Percentiles rank a stretch among this genome's conserved stretches.
phyloP scores from a whole-genome alignment of 2,797 vertebrate species.

The Rhinoraja longicauda region DNA sequence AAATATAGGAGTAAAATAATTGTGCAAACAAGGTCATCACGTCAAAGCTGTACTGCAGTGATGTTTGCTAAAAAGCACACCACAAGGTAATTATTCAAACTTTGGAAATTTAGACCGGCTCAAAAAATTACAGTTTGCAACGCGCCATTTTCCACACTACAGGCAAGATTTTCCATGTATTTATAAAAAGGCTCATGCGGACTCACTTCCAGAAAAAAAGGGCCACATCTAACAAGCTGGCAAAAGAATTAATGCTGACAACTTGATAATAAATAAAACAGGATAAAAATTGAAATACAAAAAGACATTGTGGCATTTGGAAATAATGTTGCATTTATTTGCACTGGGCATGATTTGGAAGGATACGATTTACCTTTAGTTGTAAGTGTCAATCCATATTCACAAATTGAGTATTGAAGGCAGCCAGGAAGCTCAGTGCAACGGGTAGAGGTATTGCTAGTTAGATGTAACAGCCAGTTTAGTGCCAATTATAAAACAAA shows the following conservation, averaged over 20 bases:
- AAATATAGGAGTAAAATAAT: slow-evolving; percentile 32
- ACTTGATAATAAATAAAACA: slow-evolving; percentile 6
- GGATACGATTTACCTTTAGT: neutral
- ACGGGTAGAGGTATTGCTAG: neutral
- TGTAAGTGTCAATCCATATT: neutral
- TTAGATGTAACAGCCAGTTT: neutral
- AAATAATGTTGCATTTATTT: neutral
- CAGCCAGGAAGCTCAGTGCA: neutral
- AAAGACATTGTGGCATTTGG: neutral
- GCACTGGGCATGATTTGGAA: neutral
- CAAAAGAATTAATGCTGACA: neutral
- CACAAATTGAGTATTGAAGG: neutral
- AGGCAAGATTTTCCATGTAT: slow-evolving; percentile 7
- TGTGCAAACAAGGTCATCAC: slow-evolving; percentile 35
- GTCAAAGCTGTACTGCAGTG: slow-evolving; percentile 22
- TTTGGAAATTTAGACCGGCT: neutral
- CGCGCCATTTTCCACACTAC: neutral
- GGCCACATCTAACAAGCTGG: neutral
- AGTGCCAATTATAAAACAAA: neutral
- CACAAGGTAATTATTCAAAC: neutral
- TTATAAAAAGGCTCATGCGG: too few species aligned
- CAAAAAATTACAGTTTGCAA: neutral
- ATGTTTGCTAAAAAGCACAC: neutral
- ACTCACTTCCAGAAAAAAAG: neutral
- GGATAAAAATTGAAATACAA: neutral